Evolutionary conservation across 1,140 invertebrate species (phyloP), one percentile per base, ranked within the genome.

Genomic region (Drosophila albomicans): DNA sequence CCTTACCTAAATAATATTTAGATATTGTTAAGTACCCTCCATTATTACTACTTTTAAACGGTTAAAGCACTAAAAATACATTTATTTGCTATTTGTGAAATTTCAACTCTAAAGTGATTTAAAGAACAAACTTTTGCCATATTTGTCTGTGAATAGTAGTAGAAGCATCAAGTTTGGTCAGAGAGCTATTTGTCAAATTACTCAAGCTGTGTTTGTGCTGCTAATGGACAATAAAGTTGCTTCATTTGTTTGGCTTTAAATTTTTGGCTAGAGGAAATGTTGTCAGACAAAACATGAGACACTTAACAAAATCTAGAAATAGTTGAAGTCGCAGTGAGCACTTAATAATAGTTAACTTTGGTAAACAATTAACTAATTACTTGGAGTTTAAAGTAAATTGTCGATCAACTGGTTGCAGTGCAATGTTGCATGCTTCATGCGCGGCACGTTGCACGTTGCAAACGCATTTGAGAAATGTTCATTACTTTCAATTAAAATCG

Each of bases 401-500:
- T 35, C n/a, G 20, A 3, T 30, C 25, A 45, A 61, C 45, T 32
- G 43, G 45, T 6, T 62, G 43, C n/a, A 41, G 38, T 41, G 38
- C 38, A 8, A 4, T 30, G 56, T 25, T 11, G 58, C 45, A 38
- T 25, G 61, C 20, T 20, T 20, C 20, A 20, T 20, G 20, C 20
- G 20, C n/a, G 38, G 15, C 35, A 38, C 10, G 10, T 38, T 8
- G 8, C 6, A n/a, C 28, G 48, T 11, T 30, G 6, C 48, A 11
- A 10, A 10, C 11, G 52, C 52, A 58, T 57, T 25, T 78, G 48
- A 72, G 48, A 72, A 78, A 67, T 75, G 85, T 84, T 78, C 71
- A 81, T 88, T 89, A 89, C 57, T 88, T 84, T 84, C 78, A 88
- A 88, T 89, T 89, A 89, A 85, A 78, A 51, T 52, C 61, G 49